phyloP scores from a whole-genome alignment of 92 coral and sea anemone species.

The Pocillopora grandis region DNA sequence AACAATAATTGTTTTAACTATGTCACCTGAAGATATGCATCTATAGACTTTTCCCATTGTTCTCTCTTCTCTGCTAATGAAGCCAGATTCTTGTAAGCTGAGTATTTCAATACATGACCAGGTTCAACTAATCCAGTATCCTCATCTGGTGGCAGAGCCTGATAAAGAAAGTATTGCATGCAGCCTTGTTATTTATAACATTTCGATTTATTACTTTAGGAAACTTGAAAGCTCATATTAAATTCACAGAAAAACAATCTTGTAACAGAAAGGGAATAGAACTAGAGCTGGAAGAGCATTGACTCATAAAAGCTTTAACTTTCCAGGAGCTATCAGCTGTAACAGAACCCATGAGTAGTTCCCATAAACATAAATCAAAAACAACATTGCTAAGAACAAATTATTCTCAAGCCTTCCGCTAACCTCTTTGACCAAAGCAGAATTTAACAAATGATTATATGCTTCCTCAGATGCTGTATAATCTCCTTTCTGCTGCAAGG shows the following conservation, averaged over 20 bases:
- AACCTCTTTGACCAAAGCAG: slow-evolving; percentile 90
- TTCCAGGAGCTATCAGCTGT: too few species aligned
- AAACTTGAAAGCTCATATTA: too few species aligned
- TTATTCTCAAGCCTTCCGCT: not conserved
- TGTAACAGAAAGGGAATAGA: too few species aligned
- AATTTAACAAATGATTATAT: slow-evolving; percentile 69
- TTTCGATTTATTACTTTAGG: too few species aligned
- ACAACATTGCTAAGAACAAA: not conserved
- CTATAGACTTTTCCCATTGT: slow-evolving; percentile 87
- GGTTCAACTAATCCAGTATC: slow-evolving; percentile 81
- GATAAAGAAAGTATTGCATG: not conserved
- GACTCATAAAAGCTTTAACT: too few species aligned
- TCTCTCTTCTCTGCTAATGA: slow-evolving; percentile 85
- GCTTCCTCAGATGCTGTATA: slow-evolving; percentile 78
- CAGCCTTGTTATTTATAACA: too few species aligned
- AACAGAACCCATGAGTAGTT: not conserved
- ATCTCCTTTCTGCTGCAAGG: slow-evolving; percentile 83
- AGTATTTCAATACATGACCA: slow-evolving; percentile 91
- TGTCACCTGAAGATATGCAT: slow-evolving; percentile 91
- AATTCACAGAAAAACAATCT: too few species aligned
- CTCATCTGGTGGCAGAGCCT: slow-evolving; percentile 76
- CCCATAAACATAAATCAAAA: not conserved
- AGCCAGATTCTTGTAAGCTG: slow-evolving; percentile 96
- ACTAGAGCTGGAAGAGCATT: too few species aligned
- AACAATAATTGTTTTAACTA: too few species aligned